Evolutionary conservation across 2,888 invertebrate species (phyloP).

Genomic region (Netelia inedita): DNA sequence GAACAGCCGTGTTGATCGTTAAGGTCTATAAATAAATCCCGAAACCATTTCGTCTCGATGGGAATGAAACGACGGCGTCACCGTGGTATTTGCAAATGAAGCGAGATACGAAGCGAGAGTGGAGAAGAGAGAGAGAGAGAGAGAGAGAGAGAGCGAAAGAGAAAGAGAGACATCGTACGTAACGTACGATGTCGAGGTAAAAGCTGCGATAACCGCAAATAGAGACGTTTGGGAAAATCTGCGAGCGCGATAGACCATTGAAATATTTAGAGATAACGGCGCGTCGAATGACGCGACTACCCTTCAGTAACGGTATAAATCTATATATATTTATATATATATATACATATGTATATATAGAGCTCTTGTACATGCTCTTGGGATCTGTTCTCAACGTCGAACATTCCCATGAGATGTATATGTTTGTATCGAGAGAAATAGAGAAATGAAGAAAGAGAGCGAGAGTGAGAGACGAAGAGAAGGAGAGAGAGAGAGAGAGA

Average conservation of each 20-base stretch:
- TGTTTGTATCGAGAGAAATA: too few relatives aligned
- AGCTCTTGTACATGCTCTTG: background rate
- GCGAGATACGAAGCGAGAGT: too few relatives aligned
- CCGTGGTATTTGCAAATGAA: background rate
- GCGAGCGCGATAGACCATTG: slow-evolving; percentile 43
- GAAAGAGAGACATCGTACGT: slow-evolving; percentile 16
- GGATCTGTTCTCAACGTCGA: background rate
- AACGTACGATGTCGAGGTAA: background rate
- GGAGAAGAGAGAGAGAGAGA: slow-evolving; percentile 5
- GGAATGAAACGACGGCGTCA: slow-evolving; percentile 1
- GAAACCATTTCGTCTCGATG: background rate
- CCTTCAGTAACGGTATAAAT: background rate
- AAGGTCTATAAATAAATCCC: too few relatives aligned
- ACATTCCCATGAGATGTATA: background rate
- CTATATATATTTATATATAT: background rate
- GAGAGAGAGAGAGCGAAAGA: background rate
- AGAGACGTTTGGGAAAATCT: slow-evolving; percentile 42
- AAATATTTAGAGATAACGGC: slow-evolving; percentile 61
- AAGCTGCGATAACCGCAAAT: slow-evolving; percentile 48
- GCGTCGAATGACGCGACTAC: slow-evolving; percentile 43
- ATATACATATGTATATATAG: background rate
- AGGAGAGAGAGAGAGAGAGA: too few relatives aligned
- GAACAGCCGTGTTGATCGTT: too few relatives aligned
- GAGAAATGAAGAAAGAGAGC: too few relatives aligned
- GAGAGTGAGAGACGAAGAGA: too few relatives aligned